These are phyloP conservation scores for Drosophila kambysellisi DNA, from an alignment of 2,888 invertebrate genomes.

Conservation along the genomic window DNA sequence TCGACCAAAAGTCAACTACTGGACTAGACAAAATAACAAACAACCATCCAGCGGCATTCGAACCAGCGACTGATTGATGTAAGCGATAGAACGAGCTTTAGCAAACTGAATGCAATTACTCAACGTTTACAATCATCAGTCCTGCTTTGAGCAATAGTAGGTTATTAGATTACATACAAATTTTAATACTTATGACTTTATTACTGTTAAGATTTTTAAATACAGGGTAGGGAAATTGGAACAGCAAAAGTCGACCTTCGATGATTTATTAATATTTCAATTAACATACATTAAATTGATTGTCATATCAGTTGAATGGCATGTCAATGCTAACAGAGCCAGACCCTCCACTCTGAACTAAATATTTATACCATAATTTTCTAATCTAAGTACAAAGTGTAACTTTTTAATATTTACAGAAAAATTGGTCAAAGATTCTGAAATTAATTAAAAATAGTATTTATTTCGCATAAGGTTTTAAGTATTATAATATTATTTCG, in stretches of 20 bases:
- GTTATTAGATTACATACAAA: background rate
- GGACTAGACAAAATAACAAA: no score
- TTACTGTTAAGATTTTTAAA: background rate
- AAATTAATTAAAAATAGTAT: background rate
- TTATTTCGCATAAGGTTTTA: background rate
- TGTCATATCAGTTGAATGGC: slow-evolving; percentile 3
- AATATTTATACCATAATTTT: background rate
- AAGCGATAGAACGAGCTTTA: no score
- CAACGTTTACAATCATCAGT: no score
- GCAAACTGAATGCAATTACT: no score
- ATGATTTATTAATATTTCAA: background rate
- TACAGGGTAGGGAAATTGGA: background rate
- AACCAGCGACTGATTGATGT: no score
- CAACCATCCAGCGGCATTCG: no score
- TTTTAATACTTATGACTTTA: background rate
- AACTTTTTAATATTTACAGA: background rate
- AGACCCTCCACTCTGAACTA: background rate
- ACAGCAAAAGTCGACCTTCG: background rate
- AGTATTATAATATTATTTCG: background rate
- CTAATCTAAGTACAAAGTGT: background rate
- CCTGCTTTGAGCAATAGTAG: no score
- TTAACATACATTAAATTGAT: slow-evolving; percentile 3
- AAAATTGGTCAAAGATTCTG: background rate
- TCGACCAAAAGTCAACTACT: no score
- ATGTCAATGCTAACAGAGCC: background rate